Conservation (phyloP, 35 echinoderm and acorn worm genomes). For the Nesometra sesokonis region DNA sequence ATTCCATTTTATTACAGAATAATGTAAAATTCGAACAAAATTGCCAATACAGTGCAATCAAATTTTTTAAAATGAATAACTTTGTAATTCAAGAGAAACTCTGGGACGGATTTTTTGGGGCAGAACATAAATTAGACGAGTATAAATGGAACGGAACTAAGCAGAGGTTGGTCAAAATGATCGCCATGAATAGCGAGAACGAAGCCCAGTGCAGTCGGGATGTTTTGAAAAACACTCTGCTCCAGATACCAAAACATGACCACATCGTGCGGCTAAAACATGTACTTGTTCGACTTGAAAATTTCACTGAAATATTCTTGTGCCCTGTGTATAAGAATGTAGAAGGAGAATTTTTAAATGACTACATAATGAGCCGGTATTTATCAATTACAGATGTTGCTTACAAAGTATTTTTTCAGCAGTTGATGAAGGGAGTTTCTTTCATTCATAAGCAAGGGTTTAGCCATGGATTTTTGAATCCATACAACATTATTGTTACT, state of each 20-base stretch:
- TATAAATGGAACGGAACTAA: background rate
- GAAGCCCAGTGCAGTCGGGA: slow-evolving; percentile 28
- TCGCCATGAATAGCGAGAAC: slow-evolving; percentile 15
- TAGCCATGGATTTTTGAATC: slow-evolving; percentile 69
- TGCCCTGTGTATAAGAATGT: slow-evolving; percentile 58
- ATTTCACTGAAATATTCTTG: slow-evolving; percentile 47
- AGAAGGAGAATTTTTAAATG: slow-evolving; percentile 50
- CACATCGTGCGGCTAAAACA: slow-evolving; percentile 59
- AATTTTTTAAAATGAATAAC: background rate
- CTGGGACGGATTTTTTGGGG: background rate
- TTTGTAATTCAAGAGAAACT: background rate
- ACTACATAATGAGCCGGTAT: slow-evolving; percentile 55
- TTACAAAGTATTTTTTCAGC: slow-evolving; percentile 60
- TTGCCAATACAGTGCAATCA: background rate
- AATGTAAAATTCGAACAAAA: background rate
- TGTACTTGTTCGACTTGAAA: slow-evolving; percentile 26
- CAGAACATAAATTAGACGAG: background rate
- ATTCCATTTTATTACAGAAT: too few relatives aligned
- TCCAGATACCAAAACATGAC: slow-evolving; percentile 44
- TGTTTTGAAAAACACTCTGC: slow-evolving; percentile 25
- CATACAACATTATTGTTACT: slow-evolving; percentile 53
- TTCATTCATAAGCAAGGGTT: slow-evolving; percentile 53
- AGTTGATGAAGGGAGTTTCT: slow-evolving; percentile 44
- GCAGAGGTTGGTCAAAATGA: background rate
- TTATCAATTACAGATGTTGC: slow-evolving; percentile 29